Evolutionary conservation across 2,797 vertebrate genomes (phyloP).

Genomic region (Brotula barbata): DNA sequence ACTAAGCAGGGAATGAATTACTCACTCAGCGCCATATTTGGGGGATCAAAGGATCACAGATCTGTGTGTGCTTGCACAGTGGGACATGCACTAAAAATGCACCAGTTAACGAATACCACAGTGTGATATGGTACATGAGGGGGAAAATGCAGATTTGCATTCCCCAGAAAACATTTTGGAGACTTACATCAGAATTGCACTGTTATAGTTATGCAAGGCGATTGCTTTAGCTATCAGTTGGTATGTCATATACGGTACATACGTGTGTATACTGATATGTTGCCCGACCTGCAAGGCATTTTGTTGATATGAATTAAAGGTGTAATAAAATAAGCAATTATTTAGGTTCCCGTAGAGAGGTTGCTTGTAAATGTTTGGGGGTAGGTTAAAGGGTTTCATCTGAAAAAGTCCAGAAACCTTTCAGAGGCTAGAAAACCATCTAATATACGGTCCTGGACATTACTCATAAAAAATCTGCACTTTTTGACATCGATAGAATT

Average conservation of each 20-base stretch:
- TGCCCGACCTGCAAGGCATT: constrained; percentile 7
- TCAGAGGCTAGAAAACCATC: constrained; percentile 12
- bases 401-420: not conserved
- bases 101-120: constrained; percentile 52
- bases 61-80: constrained; percentile 51
- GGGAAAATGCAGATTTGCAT: constrained; percentile 58
- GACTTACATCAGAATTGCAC: constrained; percentile 62
- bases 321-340: too few species aligned
- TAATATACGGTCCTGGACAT: constrained; percentile 12
- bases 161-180: constrained; percentile 51
- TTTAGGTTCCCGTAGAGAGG: too few species aligned
- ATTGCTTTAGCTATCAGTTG: constrained; percentile 60
- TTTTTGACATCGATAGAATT: constrained; percentile 52
- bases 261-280: constrained; percentile 35
- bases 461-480: not conserved
- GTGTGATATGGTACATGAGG: constrained; percentile 43
- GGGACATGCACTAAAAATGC: constrained; percentile 67
- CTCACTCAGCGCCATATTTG: constrained; percentile 57
- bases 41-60: constrained; percentile 66
- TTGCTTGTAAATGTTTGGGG: too few species aligned
- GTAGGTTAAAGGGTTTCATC: not conserved
- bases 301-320: too few species aligned
- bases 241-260: constrained; percentile 47
- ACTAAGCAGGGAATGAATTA: constrained; percentile 64
- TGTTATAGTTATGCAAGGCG: too few species aligned